Conservation (phyloP, 1,140 invertebrate species). For the Triops longicaudatus region DNA sequence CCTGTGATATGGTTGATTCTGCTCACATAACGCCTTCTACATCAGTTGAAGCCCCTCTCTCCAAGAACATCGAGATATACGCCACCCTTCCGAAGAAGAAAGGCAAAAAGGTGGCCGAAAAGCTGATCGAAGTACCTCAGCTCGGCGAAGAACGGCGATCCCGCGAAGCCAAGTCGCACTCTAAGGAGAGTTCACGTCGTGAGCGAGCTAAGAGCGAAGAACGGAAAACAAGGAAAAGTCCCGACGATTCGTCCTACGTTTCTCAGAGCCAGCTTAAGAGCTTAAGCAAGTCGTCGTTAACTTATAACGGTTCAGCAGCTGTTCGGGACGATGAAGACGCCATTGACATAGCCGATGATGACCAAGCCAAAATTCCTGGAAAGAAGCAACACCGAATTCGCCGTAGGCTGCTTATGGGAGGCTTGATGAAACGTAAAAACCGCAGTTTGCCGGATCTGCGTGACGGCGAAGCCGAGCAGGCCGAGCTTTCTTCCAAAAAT, state of each 20-base stretch:
- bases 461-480: constrained; percentile 52
- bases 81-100: constrained; percentile 84
- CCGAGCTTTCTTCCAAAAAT: constrained; percentile 32
- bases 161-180: background rate
- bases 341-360: constrained; percentile 40
- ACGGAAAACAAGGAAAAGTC: constrained; percentile 46
- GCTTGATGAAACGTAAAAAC: constrained; percentile 76
- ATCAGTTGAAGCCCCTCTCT: constrained; percentile 40
- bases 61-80: constrained; percentile 77
- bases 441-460: constrained; percentile 82
- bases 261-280: background rate
- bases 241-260: background rate
- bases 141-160: constrained; percentile 31
- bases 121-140: constrained; percentile 51
- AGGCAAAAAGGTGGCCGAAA: constrained; percentile 44
- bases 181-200: constrained; percentile 16
- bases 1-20: constrained; percentile 31
- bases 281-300: background rate
- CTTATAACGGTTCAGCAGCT: constrained; percentile 20
- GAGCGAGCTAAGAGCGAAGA: constrained; percentile 71
- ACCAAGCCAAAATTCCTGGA: constrained; percentile 40
- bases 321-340: background rate
- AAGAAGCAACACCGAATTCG: constrained; percentile 87
- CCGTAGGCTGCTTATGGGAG: constrained; percentile 78
- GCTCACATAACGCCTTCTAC: constrained; percentile 32